Base-by-base conservation (phyloP, 2,888 invertebrate genomes). In the Gymnosoma rotundatum region DNA sequence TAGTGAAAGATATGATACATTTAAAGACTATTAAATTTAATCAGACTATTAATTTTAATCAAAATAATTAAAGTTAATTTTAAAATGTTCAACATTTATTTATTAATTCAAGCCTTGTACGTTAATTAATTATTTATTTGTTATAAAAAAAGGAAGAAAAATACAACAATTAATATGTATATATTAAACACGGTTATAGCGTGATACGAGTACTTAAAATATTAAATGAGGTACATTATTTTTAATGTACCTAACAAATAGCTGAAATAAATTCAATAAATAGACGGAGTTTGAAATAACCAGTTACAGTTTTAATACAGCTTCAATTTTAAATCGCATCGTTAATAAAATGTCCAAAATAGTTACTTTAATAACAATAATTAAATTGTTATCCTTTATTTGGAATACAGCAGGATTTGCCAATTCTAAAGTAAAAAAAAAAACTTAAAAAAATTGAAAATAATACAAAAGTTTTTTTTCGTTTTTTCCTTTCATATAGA, bases 281-380 rank as follows among this genome's bases (percentile, higher is more conserved):
- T 75, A 75, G 64, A 50, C 36, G 48, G 0, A 56, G 0, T 20
- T 32, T 14, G 18, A 64, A 61, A 21, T 7, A 14, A 25, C 6
- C 6, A 38, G 12, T 20, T 42, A 45, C n/a, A 25, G 36, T 45
- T 18, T 0, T 2, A 56, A 18, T 7, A 16, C 9, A 0, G 8
- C 12, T n/a, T n/a, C n/a, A n/a, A n/a, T n/a, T 48, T 58, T 66
- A 25, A 21, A 10, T 14, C 25, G 32, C 21, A 64, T 36, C 56
- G 54, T 36, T 48, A 9, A 56, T 3, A 42, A 14, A 12, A 75
- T 66, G 75, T 10, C 16, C 20, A 66, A 45, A 58, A 21, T 63
- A 12, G 50, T 38, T 6, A 50, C 6, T n/a, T 48, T 58, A 42
- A 16, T 48, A 3, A 7, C 2, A 58, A 16, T 75, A 16, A 48